Evolutionary conservation across 1,140 invertebrate species (phyloP), one percentile per base, ranked within the genome.

Genomic region (Brachionus manjavacas): DNA sequence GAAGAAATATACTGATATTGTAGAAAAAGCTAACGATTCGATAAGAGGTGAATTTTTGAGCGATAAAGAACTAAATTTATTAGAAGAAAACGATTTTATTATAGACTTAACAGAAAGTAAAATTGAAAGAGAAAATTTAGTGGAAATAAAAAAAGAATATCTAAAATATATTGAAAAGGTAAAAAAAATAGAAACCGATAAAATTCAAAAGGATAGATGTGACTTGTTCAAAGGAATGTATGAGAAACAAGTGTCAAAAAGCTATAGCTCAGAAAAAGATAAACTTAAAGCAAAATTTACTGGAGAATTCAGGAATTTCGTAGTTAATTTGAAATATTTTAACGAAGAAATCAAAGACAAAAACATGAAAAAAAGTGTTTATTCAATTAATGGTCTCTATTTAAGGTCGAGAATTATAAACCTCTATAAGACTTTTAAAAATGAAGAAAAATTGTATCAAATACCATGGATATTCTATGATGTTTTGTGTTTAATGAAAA

Each of bases 401-500:
- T 49, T 76, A 2, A 20, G 39, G 28, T 76, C 72, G 3, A 46
- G 72, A 49, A 11, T 76, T 20, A 4, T 76, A 4, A 23, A 35
- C 49, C 25, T 76, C 16, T 76, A 49, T 31, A 23, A 49, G 6
- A 20, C 11, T 49, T 20, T 76, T 20, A 76, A 76, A 46, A 12
- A 76, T 12, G 20, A 76, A 25, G 41, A 76, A 12, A 9, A 20
- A 20, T 76, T 7, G 12, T 72, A 72, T 20, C 68, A 72, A 72
- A 72, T 76, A 23, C 72, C 72, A 46, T 76, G 72, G 72, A 49
- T 76, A 9, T 76, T 76, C 20, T 76, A 76, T 49, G 72, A 76
- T 49, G 23, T 76, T 12, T 76, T 76, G 31, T 76, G 72, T 49
- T 76, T 49, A 12, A 46, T 46, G 20, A 76, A 76, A 76, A 76